Percentiles rank a stretch among this genome's conserved stretches.
These are phyloP conservation scores for Smittia sp. DNA, from an alignment of 2,888 invertebrate genomes.

Conservation along the genomic window DNA sequence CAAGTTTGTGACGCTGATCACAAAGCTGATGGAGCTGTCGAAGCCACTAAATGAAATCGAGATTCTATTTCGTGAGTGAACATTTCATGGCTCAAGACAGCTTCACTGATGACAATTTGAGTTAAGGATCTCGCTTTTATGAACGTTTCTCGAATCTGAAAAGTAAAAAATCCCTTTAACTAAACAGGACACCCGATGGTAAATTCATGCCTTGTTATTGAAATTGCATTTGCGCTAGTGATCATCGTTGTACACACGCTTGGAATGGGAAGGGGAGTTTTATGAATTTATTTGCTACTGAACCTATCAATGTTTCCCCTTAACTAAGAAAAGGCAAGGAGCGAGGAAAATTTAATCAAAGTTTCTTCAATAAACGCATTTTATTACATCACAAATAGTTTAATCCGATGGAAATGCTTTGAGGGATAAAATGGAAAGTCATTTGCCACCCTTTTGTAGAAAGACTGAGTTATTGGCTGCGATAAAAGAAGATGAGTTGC, in stretches of 20 bases:
- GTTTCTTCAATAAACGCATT: conserved; percentile 33
- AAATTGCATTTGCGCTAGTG: background rate
- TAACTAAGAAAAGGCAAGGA: background rate
- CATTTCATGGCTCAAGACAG: too few species aligned
- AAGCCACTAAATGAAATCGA: too few species aligned
- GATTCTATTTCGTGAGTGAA: too few species aligned
- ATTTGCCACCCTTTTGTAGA: background rate
- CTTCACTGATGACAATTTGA: too few species aligned
- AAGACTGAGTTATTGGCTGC: background rate
- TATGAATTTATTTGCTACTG: conserved; percentile 39
- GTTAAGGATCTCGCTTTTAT: too few species aligned
- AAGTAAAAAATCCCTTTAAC: too few species aligned
- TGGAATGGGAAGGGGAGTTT: conserved; percentile 6
- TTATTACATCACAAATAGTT: conserved; percentile 34
- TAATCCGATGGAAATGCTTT: conserved; percentile 1
- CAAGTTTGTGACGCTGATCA: too few species aligned
- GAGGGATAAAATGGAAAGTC: background rate
- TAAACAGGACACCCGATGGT: too few species aligned
- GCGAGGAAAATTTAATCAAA: conserved; percentile 37
- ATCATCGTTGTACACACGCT: too few species aligned
- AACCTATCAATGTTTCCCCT: background rate
- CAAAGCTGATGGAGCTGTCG: too few species aligned
- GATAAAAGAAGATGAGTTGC: conserved; percentile 6
- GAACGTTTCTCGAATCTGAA: too few species aligned
- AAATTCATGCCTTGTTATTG: too few species aligned